A percentile compares a stretch with the other conserved stretches of the same genome.
phyloP scores from a whole-genome alignment of 2,113 vertebrate genomes.

The Hiodon alosoides region DNA sequence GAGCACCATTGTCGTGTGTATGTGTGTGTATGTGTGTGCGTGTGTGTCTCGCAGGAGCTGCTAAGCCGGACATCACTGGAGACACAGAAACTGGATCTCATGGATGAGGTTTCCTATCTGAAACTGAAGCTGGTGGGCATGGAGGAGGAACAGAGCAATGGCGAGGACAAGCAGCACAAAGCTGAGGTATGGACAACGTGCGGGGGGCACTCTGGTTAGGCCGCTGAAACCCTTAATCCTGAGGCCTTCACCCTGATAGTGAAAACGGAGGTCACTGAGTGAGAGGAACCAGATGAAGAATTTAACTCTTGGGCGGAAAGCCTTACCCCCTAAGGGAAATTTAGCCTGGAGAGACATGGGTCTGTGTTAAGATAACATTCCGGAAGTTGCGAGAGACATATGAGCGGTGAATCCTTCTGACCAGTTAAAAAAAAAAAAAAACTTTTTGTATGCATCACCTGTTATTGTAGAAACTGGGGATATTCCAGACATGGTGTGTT shows the following conservation, averaged over 20 bases:
- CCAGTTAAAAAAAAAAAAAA: neutral
- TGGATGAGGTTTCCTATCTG: slow-evolving; percentile 89
- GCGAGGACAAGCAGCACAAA: slow-evolving; percentile 84
- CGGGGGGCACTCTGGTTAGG: neutral
- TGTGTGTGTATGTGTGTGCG: neutral
- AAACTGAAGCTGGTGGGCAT: slow-evolving; percentile 88
- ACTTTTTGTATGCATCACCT: neutral
- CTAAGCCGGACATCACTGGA: slow-evolving; percentile 84
- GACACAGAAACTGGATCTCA: slow-evolving; percentile 86
- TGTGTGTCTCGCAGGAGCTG: slow-evolving; percentile 68
- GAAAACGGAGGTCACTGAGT: neutral
- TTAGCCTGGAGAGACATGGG: too few relatives aligned
- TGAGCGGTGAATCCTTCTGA: neutral
- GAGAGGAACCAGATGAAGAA: neutral
- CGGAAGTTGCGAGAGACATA: neutral
- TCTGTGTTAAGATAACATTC: slow-evolving; percentile 4
- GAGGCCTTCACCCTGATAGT: neutral
- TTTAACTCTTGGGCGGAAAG: neutral
- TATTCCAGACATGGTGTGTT: too few relatives aligned
- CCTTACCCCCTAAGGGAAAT: neutral
- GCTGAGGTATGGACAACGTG: slow-evolving; percentile 73
- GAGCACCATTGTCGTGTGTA: slow-evolving; percentile 31
- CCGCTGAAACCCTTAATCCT: neutral
- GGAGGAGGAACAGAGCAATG: slow-evolving; percentile 83
- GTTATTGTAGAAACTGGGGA: neutral